Conservation (phyloP, 1,140 invertebrate species). For the Mesaphorura yosii region DNA sequence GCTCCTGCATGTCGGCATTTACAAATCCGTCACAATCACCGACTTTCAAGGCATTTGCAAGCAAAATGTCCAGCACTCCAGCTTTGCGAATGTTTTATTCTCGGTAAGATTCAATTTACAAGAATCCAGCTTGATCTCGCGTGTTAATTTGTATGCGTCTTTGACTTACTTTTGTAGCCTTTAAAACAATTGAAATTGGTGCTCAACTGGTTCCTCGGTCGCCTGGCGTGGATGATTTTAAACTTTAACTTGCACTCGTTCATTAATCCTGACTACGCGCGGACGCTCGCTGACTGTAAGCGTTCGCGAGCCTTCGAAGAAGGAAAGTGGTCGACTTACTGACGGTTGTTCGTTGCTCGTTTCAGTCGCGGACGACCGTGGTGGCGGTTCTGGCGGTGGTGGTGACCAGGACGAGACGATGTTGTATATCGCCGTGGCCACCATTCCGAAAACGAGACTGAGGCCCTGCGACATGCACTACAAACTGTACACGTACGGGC, state of each 20-base stretch:
- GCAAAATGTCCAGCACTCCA: slow-evolving; percentile 45
- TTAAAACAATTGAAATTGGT: slow-evolving; percentile 33
- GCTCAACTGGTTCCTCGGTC: slow-evolving; percentile 24
- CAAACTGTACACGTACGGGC: slow-evolving; percentile 48
- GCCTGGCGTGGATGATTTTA: slow-evolving; percentile 28
- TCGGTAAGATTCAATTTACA: slow-evolving; percentile 37
- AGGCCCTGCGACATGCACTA: slow-evolving; percentile 73
- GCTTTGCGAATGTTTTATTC: slow-evolving; percentile 34
- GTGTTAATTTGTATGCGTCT: no score
- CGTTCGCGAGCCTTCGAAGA: no score
- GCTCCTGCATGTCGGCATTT: slow-evolving; percentile 76
- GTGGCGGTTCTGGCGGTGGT: no score
- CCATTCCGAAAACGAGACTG: slow-evolving; percentile 63
- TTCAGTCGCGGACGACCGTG: no score
- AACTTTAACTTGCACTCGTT: slow-evolving; percentile 4
- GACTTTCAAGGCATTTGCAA: slow-evolving; percentile 81
- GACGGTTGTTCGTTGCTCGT: background rate
- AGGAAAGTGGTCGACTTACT: no score
- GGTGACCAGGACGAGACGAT: background rate
- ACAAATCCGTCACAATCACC: slow-evolving; percentile 67
- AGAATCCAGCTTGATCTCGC: background rate
- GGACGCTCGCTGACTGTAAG: slow-evolving; percentile 24
- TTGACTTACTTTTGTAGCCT: slow-evolving; percentile 37
- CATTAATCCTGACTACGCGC: background rate
- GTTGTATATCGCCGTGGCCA: background rate